Conservation (phyloP, 2,888 invertebrate genomes). For the Drosophila algonquin region DNA sequence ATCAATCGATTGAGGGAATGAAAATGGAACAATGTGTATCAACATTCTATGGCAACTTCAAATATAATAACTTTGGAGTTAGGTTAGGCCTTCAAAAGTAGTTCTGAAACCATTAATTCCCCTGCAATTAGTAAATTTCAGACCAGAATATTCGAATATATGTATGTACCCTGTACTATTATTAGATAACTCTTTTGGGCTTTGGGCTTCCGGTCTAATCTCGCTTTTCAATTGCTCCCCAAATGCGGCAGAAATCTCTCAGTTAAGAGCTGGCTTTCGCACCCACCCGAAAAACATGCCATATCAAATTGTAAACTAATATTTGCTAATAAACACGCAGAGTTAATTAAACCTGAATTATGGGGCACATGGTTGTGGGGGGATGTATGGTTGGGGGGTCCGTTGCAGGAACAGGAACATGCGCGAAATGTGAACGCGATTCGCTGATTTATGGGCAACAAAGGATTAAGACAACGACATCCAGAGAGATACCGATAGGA, state of each 20-base stretch:
- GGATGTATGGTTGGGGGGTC: too few species aligned
- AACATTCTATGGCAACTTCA: too few species aligned
- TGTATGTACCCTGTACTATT: background rate
- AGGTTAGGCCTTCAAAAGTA: too few species aligned
- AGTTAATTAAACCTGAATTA: conserved; percentile 83
- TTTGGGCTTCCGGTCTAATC: background rate
- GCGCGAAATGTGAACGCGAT: conserved; percentile 70
- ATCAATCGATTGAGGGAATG: too few species aligned
- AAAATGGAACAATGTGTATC: too few species aligned
- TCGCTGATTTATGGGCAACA: conserved; percentile 81
- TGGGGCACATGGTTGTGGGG: conserved; percentile 54
- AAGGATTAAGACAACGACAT: conserved; percentile 72
- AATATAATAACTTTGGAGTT: too few species aligned
- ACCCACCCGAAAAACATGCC: conserved; percentile 49
- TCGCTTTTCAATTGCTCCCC: conserved; percentile 28
- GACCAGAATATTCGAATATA: background rate
- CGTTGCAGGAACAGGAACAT: conserved; percentile 57
- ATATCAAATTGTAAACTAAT: conserved; percentile 81
- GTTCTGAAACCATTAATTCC: rapidly evolving
- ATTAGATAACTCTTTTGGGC: background rate
- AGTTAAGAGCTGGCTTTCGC: conserved; percentile 35
- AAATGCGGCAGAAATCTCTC: conserved; percentile 35
- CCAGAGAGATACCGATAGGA: conserved; percentile 49
- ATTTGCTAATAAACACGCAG: conserved; percentile 81
- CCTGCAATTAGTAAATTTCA: background rate